Evolutionary conservation across 2,113 vertebrate genomes (phyloP), one percentile per base, ranked within the genome.

Genomic region (zebrafish (Danio rerio)): DNA sequence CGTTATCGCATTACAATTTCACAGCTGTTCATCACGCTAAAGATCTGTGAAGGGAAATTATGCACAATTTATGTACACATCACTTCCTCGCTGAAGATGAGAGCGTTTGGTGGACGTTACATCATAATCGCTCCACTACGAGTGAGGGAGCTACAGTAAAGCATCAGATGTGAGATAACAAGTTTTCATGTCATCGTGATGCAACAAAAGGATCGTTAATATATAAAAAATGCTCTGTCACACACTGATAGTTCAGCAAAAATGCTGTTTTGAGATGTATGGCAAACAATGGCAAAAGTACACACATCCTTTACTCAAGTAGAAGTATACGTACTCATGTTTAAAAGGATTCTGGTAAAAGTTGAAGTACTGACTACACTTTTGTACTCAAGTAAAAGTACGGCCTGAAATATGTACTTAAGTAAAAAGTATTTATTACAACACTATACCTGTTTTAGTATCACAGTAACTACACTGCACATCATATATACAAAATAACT

Each of bases 11-110:
- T 15, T 31, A 20, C 13, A 47, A 10, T 9, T 53, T 76, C 10
- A 75, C 40, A 47, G 42, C 42, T 59, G 42, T 21, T 75, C 40
- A 45, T 75, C 40, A 75, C 42, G 10, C 72, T 75, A 45, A 75
- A 47, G n/a, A 56, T 43, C 52, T 74, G 9, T 55, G 52, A 74
- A 43, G 53, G 52, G 56, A 56, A 10, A 58, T 74, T 53, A 18
- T 0, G 1, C 52, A 42, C 52, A 58, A 42, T 74, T 56, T 74
- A 58, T 74, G 53, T 58, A 74, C 10, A 55, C 40, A 20, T 18
- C 16, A 18, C 65, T 68, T 47, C 9, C 16, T 69, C 10, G 5
- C 72, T 12, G 3, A 74, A 55, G 13, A 53, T 52, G 31, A 31
- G 31, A 31, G 70, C 40, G 70, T 69, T 72, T 40, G 40, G 9